Evolutionary conservation across 2,888 invertebrate species (phyloP).

Genomic region (Ligdia adustata): DNA sequence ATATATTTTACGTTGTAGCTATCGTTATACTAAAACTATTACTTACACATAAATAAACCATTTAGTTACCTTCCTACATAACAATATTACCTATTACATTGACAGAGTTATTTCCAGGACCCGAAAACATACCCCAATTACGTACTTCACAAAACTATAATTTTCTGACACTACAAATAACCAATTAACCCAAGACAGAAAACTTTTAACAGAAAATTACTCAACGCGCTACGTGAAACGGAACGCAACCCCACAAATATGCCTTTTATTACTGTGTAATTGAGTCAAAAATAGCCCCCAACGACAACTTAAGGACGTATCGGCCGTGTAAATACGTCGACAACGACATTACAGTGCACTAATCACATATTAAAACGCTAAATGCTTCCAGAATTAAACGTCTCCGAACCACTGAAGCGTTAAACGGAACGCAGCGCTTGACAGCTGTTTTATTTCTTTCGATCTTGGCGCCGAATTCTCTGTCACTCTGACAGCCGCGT

Average conservation of each 20-base stretch:
- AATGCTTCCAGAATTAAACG: slow-evolving; percentile 49
- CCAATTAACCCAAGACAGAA: slow-evolving; percentile 32
- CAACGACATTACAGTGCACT: slow-evolving; percentile 53
- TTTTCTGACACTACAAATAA: slow-evolving; percentile 36
- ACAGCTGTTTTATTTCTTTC: slow-evolving; percentile 33
- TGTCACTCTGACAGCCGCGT: slow-evolving; percentile 59
- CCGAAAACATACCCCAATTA: slow-evolving; percentile 12
- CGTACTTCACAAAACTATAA: slow-evolving; percentile 18
- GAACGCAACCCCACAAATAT: slow-evolving; percentile 34
- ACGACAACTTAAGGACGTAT: slow-evolving; percentile 43
- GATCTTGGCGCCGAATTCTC: slow-evolving; percentile 70
- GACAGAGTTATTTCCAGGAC: slow-evolving; percentile 4
- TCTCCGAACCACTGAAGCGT: slow-evolving; percentile 37
- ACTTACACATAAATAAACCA: too few species aligned
- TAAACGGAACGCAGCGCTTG: slow-evolving; percentile 45
- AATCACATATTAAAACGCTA: slow-evolving; percentile 58
- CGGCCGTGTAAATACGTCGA: slow-evolving; percentile 57
- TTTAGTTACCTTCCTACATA: neutral
- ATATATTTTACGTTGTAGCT: too few species aligned
- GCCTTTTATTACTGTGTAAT: slow-evolving; percentile 38
- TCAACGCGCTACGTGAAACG: slow-evolving; percentile 40
- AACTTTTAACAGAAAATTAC: slow-evolving; percentile 42
- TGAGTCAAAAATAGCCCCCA: slow-evolving; percentile 42
- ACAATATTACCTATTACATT: neutral
- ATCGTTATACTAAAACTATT: too few species aligned